These are phyloP conservation scores for Xanthorhoe designata DNA, from an alignment of 2,888 invertebrate species.

Conservation along the genomic window DNA sequence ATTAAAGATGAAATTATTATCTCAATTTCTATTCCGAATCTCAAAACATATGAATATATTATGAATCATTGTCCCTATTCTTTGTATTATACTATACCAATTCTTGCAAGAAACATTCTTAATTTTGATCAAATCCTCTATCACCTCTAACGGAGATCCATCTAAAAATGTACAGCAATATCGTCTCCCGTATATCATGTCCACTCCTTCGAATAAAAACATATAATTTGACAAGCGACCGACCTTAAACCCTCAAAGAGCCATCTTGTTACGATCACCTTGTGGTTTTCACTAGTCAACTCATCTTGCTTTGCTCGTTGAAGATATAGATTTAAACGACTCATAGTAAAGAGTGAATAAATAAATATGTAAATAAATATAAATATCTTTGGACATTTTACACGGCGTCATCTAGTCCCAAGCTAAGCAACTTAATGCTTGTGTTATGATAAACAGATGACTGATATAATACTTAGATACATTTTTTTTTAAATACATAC, in stretches of 20 bases:
- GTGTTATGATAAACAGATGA: no score
- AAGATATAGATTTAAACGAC: not conserved
- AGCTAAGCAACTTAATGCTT: no score
- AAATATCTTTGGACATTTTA: no score
- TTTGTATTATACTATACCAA: not conserved
- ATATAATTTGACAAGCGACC: conserved; percentile 47
- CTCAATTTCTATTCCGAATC: no score
- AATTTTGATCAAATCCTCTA: conserved; percentile 26
- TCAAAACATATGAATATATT: not conserved
- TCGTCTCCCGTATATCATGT: conserved; percentile 37
- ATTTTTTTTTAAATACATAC: no score
- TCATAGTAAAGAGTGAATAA: no score
- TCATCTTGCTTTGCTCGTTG: conserved; percentile 10
- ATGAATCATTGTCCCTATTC: not conserved
- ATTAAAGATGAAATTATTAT: no score
- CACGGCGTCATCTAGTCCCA: no score
- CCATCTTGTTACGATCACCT: conserved; percentile 70
- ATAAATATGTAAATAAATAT: no score
- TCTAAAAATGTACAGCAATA: conserved; percentile 32
- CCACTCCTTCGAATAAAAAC: conserved; percentile 44
- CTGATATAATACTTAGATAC: no score
- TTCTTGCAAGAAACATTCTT: not conserved
- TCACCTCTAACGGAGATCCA: conserved; percentile 27
- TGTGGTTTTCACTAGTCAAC: conserved; percentile 27
- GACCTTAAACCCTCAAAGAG: conserved; percentile 48